Evolutionary conservation across 2,113 vertebrate genomes (phyloP).

Genomic region (Athene noctua): DNA sequence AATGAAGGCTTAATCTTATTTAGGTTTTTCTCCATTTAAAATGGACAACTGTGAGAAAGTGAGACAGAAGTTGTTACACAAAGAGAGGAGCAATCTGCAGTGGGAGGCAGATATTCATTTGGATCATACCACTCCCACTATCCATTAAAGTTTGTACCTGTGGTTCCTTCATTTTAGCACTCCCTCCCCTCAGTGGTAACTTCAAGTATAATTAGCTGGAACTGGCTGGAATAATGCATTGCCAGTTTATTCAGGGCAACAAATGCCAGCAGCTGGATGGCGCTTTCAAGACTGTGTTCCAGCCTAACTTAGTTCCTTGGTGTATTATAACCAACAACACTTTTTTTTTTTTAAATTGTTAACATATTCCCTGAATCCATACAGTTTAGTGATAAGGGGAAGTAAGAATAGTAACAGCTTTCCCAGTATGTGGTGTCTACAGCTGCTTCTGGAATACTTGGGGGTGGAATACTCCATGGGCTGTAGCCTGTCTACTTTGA

Average conservation of each 20-base stretch:
- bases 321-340: neutral
- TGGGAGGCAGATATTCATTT: neutral
- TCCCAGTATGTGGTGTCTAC: neutral
- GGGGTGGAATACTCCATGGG: neutral
- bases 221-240: neutral
- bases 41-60: neutral
- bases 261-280: neutral
- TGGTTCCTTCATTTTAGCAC: neutral
- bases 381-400: neutral
- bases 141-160: neutral
- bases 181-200: neutral
- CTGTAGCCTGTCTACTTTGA: neutral
- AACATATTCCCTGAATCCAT: neutral
- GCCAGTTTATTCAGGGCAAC: neutral
- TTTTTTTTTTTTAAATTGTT: neutral
- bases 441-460: neutral
- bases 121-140: neutral
- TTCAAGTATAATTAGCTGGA: neutral
- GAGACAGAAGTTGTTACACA: neutral
- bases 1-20: neutral
- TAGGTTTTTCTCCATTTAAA: neutral
- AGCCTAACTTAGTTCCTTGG: neutral
- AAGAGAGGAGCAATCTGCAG: neutral
- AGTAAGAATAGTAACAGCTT: neutral
- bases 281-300: neutral